Evolutionary conservation across 2,797 vertebrate genomes (phyloP).

Genomic region (Chaetophractus vellerosus): DNA sequence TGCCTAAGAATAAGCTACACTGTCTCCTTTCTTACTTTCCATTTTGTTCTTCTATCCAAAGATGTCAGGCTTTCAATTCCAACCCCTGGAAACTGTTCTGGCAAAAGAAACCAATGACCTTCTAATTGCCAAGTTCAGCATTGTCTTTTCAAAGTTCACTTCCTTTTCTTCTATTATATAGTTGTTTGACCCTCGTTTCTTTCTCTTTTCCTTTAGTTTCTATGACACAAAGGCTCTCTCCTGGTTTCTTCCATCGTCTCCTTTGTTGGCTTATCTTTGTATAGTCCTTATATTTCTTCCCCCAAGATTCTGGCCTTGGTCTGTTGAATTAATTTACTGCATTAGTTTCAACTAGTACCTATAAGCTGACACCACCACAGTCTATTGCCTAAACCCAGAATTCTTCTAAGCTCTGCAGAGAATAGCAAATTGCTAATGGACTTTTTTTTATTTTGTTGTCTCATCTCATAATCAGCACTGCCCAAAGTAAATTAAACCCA

Average conservation of each 20-base stretch:
- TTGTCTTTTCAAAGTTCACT: constrained; percentile 7
- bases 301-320: not conserved
- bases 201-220: constrained; percentile 29
- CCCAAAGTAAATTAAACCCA: not conserved
- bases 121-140: not conserved
- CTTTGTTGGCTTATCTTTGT: not conserved
- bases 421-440: constrained; percentile 9
- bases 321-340: constrained; percentile 33
- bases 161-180: constrained; percentile 13
- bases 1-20: not conserved
- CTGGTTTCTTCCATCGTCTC: not conserved
- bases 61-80: not conserved
- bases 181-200: not conserved
- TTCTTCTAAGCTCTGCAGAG: not conserved
- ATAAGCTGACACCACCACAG: not conserved
- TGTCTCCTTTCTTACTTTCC: not conserved
- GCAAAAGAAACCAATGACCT: not conserved
- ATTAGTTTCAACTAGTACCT: not conserved
- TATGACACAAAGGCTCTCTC: not conserved
- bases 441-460: constrained; percentile 38
- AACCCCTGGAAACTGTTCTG: constrained; percentile 14
- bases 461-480: constrained; percentile 15
- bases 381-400: not conserved
- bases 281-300: not conserved
- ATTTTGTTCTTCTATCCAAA: not conserved